Percentiles rank a stretch among this genome's conserved stretches.
Evolutionary conservation across 2,797 vertebrate species (phyloP).

Genomic region (Pantherophis alleghaniensis): DNA sequence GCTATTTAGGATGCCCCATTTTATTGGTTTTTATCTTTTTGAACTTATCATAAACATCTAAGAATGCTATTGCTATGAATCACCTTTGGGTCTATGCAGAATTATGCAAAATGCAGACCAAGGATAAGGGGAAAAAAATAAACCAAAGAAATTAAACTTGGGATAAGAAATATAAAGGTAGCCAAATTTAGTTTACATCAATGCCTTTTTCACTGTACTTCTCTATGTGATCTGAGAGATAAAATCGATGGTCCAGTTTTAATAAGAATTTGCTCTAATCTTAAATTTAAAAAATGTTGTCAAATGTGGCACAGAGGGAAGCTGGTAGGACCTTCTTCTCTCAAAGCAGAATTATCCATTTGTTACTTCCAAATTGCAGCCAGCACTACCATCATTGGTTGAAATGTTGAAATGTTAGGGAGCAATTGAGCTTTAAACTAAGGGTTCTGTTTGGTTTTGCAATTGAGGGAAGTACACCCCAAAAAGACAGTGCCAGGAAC

Average conservation of each 20-base stretch:
- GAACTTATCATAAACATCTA: not conserved
- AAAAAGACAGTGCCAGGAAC: too few species aligned
- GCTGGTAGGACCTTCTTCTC: not conserved
- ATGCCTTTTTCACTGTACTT: not conserved
- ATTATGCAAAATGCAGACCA: not conserved
- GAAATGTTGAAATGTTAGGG: not conserved
- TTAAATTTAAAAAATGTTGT: not conserved
- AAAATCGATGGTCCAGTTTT: not conserved
- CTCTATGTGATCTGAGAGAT: not conserved
- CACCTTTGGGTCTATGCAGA: not conserved
- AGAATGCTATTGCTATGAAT: not conserved
- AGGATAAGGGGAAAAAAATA: not conserved
- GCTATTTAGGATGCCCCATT: too few species aligned
- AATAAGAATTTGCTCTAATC: not conserved
- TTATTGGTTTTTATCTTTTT: not conserved
- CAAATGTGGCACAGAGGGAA: not conserved
- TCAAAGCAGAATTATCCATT: not conserved
- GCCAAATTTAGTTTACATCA: not conserved
- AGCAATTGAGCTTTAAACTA: not conserved
- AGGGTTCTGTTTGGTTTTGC: not conserved
- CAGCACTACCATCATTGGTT: not conserved
- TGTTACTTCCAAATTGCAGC: not conserved
- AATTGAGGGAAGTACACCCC: not conserved
- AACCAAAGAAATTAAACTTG: not conserved
- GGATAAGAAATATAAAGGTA: not conserved